These are phyloP conservation scores for Drosophila cognata DNA, from an alignment of 2,888 invertebrate species.

Conservation along the genomic window DNA sequence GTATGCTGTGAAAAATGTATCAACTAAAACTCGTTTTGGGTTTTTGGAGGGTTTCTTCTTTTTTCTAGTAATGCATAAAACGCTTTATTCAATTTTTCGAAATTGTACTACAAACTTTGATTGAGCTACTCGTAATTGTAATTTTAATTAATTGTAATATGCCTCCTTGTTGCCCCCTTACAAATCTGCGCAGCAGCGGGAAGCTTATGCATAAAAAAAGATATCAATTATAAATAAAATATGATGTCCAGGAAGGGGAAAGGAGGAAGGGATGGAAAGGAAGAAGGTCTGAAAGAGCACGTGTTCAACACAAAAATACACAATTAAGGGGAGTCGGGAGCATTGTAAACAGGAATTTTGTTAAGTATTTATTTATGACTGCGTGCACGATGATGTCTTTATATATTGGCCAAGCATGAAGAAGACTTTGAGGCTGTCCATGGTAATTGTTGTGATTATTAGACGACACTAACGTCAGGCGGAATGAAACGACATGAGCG, in stretches of 20 bases:
- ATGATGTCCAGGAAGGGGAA: neutral
- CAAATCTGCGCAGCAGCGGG: constrained; percentile 13
- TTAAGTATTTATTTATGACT: constrained; percentile 15
- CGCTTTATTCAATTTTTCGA: constrained; percentile 63
- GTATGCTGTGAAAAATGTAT: neutral
- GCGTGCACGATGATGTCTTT: constrained; percentile 26
- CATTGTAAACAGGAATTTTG: constrained; percentile 57
- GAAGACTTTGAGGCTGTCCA: constrained; percentile 37
- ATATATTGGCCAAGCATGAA: constrained; percentile 7
- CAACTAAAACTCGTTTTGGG: neutral
- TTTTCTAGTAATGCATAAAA: constrained; percentile 64
- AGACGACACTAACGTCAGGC: constrained; percentile 81
- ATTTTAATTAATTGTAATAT: constrained; percentile 14
- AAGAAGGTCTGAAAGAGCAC: constrained; percentile 12
- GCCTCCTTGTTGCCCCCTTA: constrained; percentile 2
- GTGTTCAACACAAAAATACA: constrained; percentile 46
- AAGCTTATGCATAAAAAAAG: constrained; percentile 25
- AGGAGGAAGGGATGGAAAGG: constrained; percentile 9
- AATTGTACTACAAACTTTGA: constrained; percentile 70
- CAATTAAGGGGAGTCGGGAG: constrained; percentile 1
- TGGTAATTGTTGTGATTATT: constrained; percentile 13
- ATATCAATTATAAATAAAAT: constrained; percentile 16
- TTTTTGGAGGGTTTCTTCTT: constrained; percentile 7
- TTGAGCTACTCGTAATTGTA: constrained; percentile 60
- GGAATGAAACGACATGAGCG: constrained; percentile 76